Evolutionary conservation across 2,113 vertebrate genomes (phyloP).

Genomic region (Oryzias curvinotus): DNA sequence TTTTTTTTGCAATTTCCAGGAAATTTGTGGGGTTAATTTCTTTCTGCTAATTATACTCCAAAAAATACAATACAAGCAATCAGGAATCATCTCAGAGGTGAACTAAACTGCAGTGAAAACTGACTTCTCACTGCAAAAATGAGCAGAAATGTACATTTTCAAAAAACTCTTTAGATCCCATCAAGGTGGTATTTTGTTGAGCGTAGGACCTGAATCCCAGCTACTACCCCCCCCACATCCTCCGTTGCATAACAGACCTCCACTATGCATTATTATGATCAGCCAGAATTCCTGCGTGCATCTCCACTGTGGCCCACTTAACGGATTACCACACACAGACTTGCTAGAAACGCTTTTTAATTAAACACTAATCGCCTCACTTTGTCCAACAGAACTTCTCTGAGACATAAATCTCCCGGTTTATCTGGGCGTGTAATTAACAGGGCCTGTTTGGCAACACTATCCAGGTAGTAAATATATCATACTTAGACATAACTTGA

Average conservation of each 20-base stretch:
- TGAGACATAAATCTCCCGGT: constrained; percentile 52
- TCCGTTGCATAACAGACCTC: constrained; percentile 45
- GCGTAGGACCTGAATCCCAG: constrained; percentile 24
- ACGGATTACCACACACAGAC: constrained; percentile 51
- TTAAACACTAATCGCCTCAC: constrained; percentile 58
- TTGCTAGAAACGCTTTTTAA: constrained; percentile 63
- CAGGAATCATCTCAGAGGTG: neutral
- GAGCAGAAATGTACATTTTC: too few species aligned
- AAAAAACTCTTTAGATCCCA: too few species aligned
- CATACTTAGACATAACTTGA: constrained; percentile 36
- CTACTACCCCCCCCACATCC: constrained; percentile 9
- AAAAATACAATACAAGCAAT: neutral
- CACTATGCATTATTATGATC: constrained; percentile 33
- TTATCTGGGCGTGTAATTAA: constrained; percentile 46
- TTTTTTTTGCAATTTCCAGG: too few species aligned
- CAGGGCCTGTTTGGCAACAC: constrained; percentile 27
- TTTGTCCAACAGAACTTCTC: constrained; percentile 51
- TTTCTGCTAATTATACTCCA: too few species aligned
- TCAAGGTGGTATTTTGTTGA: constrained; percentile 25
- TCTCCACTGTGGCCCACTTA: constrained; percentile 45
- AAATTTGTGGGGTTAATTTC: too few species aligned
- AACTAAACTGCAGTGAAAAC: neutral
- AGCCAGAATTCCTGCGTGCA: constrained; percentile 38
- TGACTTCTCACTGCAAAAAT: constrained; percentile 13
- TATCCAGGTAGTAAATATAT: constrained; percentile 50